Base-by-base conservation (phyloP, 2,113 vertebrate species). In the Thomomys bottae region DNA sequence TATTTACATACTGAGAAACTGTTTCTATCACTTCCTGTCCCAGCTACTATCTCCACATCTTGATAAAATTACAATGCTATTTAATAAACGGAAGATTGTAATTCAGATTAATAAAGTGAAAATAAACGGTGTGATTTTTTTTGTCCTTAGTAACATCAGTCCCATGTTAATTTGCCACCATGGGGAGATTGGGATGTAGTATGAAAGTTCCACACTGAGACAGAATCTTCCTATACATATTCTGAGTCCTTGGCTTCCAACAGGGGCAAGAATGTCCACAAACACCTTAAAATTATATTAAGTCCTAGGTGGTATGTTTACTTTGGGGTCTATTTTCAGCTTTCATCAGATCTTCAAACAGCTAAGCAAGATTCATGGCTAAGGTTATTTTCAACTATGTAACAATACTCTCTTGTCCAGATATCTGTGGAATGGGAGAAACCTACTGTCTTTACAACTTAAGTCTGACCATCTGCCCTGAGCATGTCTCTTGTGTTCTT, bases 281-380 rank as follows among this genome's bases (percentile, higher is more conserved):
- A 57, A 73, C 20, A 59, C 49, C 49, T 64, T 26, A n/a, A 78
- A 77, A 68, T 45, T 14, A 34, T 0, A 40, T 0, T 4, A 64
- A 80, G 68, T 64, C 91, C 3, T 64, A 18, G 15, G 49, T 54
- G 4, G 49, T 54, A 54, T 20, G 40, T 89, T 68, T 45, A 42
- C 2, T 38, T 7, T 11, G 15, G 30, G 12, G 30, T 36, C 32
- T 11, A 77, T 34, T 57, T 72, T 81, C 34, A 57, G 36, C 42
- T 91, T 88, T 75, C 80, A 84, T 36, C 54, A 73, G 34, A 45
- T 76, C 72, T 59, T 71, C 70, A 84, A 84, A 45, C 24, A 76
- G n/a, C 34, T 38, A 28, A 36, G 34, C 40, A 68, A 86, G 83
- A 88, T 42, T 70, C 23, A 38, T 40, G 23, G 17, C 34, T 84